Conservation (phyloP, 2,888 invertebrate species). For the Yponomeuta malinellus region DNA sequence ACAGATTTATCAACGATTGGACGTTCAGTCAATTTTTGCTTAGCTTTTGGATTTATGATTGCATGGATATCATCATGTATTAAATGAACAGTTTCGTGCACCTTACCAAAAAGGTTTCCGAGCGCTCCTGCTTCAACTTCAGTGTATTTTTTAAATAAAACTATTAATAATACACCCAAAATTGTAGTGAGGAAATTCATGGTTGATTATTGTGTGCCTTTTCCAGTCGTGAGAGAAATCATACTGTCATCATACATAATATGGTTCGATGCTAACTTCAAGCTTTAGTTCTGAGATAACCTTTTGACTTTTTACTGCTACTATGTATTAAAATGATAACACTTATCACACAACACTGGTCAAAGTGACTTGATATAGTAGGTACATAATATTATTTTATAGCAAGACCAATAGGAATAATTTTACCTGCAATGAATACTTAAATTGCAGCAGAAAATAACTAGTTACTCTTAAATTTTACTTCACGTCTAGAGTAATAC, state of each 20-base stretch:
- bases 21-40: background rate
- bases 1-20: background rate
- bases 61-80: constrained; percentile 32
- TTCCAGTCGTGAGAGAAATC: background rate
- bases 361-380: background rate
- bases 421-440: too few relatives aligned
- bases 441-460: too few relatives aligned
- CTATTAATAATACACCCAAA: background rate
- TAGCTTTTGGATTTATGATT: constrained; percentile 21
- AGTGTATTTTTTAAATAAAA: background rate
- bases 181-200: constrained; percentile 13
- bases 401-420: too few relatives aligned
- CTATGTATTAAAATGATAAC: background rate
- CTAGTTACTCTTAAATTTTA: too few relatives aligned
- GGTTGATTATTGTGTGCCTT: constrained; percentile 12
- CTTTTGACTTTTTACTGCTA: background rate
- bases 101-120: constrained; percentile 31
- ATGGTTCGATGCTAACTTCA: background rate
- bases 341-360: background rate
- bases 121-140: constrained; percentile 33
- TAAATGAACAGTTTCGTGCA: constrained; percentile 32
- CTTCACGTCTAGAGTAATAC: too few relatives aligned
- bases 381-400: too few relatives aligned
- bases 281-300: background rate
- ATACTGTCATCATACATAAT: background rate